These are phyloP conservation scores for Diplazon laetatorius DNA, from an alignment of 2,888 invertebrate species.

Conservation along the genomic window DNA sequence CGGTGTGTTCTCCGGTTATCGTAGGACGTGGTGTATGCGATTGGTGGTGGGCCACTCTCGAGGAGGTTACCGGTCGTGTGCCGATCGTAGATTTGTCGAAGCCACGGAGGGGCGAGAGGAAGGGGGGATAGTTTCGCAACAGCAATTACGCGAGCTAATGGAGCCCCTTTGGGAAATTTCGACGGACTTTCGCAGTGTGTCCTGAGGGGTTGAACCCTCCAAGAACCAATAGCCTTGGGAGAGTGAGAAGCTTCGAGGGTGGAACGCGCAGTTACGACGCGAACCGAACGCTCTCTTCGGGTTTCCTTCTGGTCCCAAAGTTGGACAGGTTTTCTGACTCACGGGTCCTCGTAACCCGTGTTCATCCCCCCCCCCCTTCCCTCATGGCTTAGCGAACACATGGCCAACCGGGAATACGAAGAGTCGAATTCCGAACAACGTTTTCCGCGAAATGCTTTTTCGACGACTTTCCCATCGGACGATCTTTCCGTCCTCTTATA, in stretches of 20 bases:
- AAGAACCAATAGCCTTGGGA: conserved; percentile 18
- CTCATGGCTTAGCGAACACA: conserved; percentile 20
- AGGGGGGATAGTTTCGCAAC: conserved; percentile 75
- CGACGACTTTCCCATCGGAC: conserved; percentile 1
- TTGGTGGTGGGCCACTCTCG: conserved; percentile 12
- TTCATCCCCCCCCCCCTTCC: too few relatives aligned
- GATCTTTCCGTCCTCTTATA: conserved; percentile 40
- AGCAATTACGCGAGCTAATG: conserved; percentile 78
- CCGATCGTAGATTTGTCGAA: conserved; percentile 78
- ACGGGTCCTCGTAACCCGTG: conserved; percentile 36
- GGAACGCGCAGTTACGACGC: conserved; percentile 6
- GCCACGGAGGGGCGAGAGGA: too few relatives aligned
- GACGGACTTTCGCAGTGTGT: conserved; percentile 71
- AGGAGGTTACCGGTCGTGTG: conserved; percentile 56
- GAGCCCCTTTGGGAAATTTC: conserved; percentile 73
- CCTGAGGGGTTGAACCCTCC: conserved; percentile 35
- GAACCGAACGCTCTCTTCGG: conserved; percentile 9
- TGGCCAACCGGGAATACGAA: conserved; percentile 26
- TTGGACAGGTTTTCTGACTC: conserved; percentile 38
- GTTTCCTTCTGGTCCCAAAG: conserved; percentile 26
- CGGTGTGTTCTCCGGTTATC: conserved; percentile 29
- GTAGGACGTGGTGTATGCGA: conserved; percentile 9
- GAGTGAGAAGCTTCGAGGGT: background rate
- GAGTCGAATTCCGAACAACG: conserved; percentile 42
- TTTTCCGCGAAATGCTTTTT: conserved; percentile 36